Evolutionary conservation across 2,888 invertebrate species (phyloP), one percentile per base, ranked within the genome.

Genomic region (Lomographa bimaculata): DNA sequence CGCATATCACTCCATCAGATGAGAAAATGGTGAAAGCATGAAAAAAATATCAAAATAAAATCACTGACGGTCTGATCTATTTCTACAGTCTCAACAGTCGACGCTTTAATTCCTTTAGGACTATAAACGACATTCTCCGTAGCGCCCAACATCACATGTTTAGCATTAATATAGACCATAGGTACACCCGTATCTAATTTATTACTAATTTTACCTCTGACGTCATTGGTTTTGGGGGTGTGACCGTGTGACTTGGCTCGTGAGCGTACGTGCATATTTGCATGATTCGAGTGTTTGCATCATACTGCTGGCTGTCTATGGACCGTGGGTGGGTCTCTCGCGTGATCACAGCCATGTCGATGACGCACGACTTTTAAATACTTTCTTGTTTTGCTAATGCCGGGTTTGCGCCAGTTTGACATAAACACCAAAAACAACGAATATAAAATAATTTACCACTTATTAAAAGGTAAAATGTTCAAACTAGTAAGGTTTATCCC

Each of bases 181-280:
- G 4, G 14, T 2, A 14, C 14, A 14, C 14, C 14, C 3, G 4
- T 14, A 2, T 14, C 14, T 14, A 14, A 8, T 26, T 20, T 11
- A 2, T 28, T 12, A 28, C 26, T 41, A 50, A 30, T 25, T 36
- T 17, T 30, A 43, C 9, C n/a, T 14, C 6, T 49, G 49, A 62
- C 61, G 63, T 65, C 50, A 55, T 29, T 5, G 8, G 11, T 24
- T 41, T 32, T 36, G 38, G 58, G 65, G 75, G 74, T 73, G 72
- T 75, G 72, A 67, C 66, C 52, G 59, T 53, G 54, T 54, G 42
- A 50, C 35, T 27, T 61, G 67, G 66, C 14, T 14, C 51, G 54
- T 57, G 46, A 28, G 26, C 24, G 40, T 64, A 62, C 63, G 66
- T 65, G 67, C 57, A 39, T 23, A 21, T 37, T 42, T 44, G 49